A percentile compares a stretch with the other conserved stretches of the same genome.
These are phyloP conservation scores for Gnathonemus longibarbis DNA, from an alignment of 2,113 vertebrate genomes.

Conservation along the genomic window DNA sequence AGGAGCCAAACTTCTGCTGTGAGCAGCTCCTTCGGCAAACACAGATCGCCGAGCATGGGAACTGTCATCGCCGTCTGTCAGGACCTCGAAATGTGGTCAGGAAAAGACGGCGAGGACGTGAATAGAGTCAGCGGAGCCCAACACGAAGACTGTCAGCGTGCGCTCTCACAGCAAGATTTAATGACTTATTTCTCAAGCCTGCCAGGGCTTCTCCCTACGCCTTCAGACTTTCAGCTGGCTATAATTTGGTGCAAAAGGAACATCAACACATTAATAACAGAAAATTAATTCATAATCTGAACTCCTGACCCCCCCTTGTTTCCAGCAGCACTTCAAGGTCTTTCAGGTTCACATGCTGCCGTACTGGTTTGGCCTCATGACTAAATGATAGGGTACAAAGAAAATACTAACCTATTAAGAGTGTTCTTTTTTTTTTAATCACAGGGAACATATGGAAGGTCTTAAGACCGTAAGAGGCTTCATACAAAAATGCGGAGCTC, in stretches of 20 bases:
- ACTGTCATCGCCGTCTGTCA: background rate
- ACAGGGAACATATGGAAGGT: conserved; percentile 3
- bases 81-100: background rate
- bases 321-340: background rate
- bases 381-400: background rate
- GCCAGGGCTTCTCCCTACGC: background rate
- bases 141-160: background rate
- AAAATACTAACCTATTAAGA: too few species aligned
- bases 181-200: background rate
- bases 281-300: background rate
- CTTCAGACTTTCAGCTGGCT: background rate
- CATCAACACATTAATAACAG: background rate
- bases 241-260: background rate
- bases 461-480: background rate
- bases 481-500: background rate
- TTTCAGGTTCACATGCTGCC: background rate
- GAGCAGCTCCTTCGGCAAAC: background rate
- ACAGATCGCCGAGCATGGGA: background rate
- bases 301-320: background rate
- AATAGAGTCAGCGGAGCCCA: background rate
- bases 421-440: background rate
- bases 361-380: background rate
- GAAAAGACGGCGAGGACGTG: background rate
- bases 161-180: background rate
- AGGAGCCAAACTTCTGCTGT: background rate